Evolutionary conservation across 2,113 vertebrate species (phyloP), one percentile per base, ranked within the genome.

Genomic region (Pelvicachromis taeniatus): DNA sequence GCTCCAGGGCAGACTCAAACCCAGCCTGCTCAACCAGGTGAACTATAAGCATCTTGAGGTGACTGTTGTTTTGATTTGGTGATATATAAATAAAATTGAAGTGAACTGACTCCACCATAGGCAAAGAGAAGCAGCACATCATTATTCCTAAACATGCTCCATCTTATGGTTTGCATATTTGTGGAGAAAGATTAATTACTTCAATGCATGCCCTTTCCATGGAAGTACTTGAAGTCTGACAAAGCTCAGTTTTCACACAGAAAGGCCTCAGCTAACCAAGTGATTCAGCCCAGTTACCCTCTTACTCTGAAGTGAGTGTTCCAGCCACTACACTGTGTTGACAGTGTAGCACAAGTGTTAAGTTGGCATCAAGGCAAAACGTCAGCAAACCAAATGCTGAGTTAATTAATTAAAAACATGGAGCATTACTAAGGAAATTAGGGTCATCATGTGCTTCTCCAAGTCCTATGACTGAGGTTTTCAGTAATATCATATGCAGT

Each of bases 201-300:
- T 70, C 63, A 23, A 8, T 14, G 7, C 13, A 68, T 0, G 6
- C 21, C 2, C 63, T 45, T 45, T 70, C 2, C 2, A 45, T 45
- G 63, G 38, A 68, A 23, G 63, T 23, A 42, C n/a, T 23, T 65
- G 7, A 68, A 68, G n/a, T 40, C 61, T 68, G 61, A 11, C 4
- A 42, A 68, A 68, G 4, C 12, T 42, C 63, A 4, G 35, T 16
- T 10, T 68, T 9, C 63, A 6, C 35, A 42, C 38, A 68, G 63
- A 13, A 5, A 42, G 38, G 63, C n/a, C n/a, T 42, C 63, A 70
- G 63, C 1, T 6, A 26, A 45, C n/a, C 13, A 16, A 42, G 38
- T 68, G 38, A 42, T 42, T 13, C 63, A 42, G 3, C 38, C n/a
- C 7, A 7, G 42, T 21, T 26, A 45, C 0, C 7, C 38, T 14